Percentiles rank a stretch among this genome's conserved stretches.
phyloP scores from a whole-genome alignment of 1,140 invertebrate species.

The Aphidius gifuensis region DNA sequence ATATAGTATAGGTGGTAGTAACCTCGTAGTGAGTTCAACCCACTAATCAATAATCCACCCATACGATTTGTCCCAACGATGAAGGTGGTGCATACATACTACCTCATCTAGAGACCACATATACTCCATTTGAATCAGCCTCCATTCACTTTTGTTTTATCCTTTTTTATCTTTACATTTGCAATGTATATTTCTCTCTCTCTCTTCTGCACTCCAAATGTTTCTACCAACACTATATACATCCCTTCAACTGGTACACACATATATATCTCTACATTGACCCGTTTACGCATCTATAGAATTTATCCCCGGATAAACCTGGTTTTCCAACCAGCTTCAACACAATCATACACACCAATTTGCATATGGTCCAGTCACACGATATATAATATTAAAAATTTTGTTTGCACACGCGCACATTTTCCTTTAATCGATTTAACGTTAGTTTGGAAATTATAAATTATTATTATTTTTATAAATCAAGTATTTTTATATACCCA shows the following conservation, averaged over 20 bases:
- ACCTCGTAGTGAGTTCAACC: conserved; percentile 27
- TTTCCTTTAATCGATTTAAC: conserved; percentile 11
- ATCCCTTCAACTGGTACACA: background rate
- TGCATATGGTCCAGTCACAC: conserved; percentile 19
- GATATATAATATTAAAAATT: conserved; percentile 25
- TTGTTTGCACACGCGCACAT: conserved; percentile 23
- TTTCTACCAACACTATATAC: background rate
- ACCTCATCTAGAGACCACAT: too few species aligned
- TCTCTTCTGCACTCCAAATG: conserved; percentile 2
- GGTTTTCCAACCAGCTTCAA: background rate
- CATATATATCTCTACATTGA: conserved; percentile 2
- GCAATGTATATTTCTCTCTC: background rate
- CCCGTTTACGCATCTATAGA: conserved; percentile 28
- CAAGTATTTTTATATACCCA: too few species aligned
- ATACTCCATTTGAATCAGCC: too few species aligned
- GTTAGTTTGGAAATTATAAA: background rate
- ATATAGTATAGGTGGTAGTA: conserved; percentile 22
- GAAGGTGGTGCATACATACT: background rate
- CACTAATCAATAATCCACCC: conserved; percentile 33
- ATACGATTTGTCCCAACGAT: conserved; percentile 10
- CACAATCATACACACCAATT: conserved; percentile 5
- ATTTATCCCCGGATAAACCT: conserved; percentile 31
- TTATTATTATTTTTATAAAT: conserved; percentile 20
- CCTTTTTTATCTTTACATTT: conserved; percentile 23
- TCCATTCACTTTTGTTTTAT: conserved; percentile 10